phyloP scores from a whole-genome alignment of 2,888 invertebrate genomes.

The Thecophora atra region DNA sequence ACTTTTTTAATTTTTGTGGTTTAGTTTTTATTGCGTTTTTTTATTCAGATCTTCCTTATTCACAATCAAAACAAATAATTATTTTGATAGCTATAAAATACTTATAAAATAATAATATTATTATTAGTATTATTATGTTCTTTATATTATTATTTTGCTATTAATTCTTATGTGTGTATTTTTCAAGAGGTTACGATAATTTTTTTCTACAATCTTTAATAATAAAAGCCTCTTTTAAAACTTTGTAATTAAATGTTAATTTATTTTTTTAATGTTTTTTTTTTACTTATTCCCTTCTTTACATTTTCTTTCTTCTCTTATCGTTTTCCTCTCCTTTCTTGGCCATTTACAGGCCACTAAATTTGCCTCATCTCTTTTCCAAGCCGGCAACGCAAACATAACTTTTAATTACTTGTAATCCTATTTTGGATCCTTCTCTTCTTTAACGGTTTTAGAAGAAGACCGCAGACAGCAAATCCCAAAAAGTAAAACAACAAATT shows the following conservation, averaged over 20 bases:
- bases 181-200: no score
- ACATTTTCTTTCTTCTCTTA: background rate
- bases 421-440: background rate
- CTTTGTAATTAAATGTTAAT: slow-evolving; percentile 2
- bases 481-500: background rate
- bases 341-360: background rate
- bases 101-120: no score
- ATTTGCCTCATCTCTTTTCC: slow-evolving; percentile 4
- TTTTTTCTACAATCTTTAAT: no score
- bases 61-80: no score
- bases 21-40: no score
- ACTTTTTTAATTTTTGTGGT: no score
- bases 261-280: background rate
- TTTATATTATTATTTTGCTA: no score
- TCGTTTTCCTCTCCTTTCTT: background rate
- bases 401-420: slow-evolving; percentile 41
- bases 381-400: slow-evolving; percentile 36
- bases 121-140: no score
- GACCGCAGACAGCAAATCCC: background rate
- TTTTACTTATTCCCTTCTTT: background rate
- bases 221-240: no score
- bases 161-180: no score
- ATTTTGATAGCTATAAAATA: no score
- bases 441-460: background rate
- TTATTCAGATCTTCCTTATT: no score